Base-by-base conservation (phyloP, 2,888 invertebrate genomes). In the Papilio gigon region DNA sequence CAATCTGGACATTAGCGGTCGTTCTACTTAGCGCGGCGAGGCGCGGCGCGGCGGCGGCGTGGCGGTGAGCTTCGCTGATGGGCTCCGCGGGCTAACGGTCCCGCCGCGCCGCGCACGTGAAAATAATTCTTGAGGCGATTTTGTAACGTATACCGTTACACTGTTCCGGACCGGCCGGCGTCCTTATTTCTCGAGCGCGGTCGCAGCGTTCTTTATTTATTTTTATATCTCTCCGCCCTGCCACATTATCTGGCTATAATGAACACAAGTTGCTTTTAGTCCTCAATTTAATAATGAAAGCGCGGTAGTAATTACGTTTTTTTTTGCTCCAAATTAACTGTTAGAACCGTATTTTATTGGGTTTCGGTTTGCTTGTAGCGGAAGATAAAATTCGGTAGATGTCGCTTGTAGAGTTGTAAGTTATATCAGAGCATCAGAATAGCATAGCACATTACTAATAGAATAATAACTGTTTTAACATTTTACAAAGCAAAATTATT, bases 101-200 rank as follows among this genome's bases (percentile, higher is more conserved):
- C 75, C 79, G 80, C 78, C 82, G 81, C 80, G 81, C 83, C 79
- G 85, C 83, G 90, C 89, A 90, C 91, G 90, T 90, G 90, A 90
- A 90, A 86, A 90, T 91, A 90, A 90, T 91, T 90, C 91, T 91
- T 89, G 90, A 87, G 87, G 91, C 86, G 88, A 90, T 91, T 91
- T 92, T 90, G 91, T 90, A 91, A 91, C 85, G 81, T 84, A 88
- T 81, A 89, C 92, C 90, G 92, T 87, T 91, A 90, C 81, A 85
- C 84, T 84, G 90, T 91, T 91, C 90, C 90, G 91, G 91, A 87
- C 89, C 79, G 84, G 87, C 80, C 83, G 85, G 84, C 86, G 90
- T 89, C 92, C 91, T 89, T 91, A 91, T 90, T 91, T 86, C 85
- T 85, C 80, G 80, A 77, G 80, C 82, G 85, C 83, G 82, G 47